Evolutionary conservation across 2,888 invertebrate genomes (phyloP).

Genomic region (Athripsodes cinereus): DNA sequence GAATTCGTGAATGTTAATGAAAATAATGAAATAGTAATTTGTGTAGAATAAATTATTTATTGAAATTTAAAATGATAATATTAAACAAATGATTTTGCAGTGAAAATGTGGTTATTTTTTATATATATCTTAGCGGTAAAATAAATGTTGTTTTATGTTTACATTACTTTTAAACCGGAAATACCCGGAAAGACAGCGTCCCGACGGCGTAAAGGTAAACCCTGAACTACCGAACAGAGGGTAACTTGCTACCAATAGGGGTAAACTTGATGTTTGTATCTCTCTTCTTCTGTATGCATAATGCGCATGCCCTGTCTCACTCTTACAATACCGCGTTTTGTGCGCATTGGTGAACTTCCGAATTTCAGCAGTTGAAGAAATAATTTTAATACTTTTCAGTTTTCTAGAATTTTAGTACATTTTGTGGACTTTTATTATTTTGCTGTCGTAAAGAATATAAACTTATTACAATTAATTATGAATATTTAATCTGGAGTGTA

Average conservation of each 20-base stretch:
- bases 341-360: conserved; percentile 13
- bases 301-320: conserved; percentile 17
- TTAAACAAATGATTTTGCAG: no score
- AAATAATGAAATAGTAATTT: no score
- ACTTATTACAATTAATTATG: no score
- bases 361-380: neutral
- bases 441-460: no score
- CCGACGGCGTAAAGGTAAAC: neutral
- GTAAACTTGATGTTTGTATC: conserved; percentile 1
- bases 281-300: conserved; percentile 9
- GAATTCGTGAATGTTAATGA: no score
- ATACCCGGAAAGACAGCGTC: neutral
- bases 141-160: neutral
- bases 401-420: no score
- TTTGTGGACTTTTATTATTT: no score
- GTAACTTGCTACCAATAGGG: neutral
- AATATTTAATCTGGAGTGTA: no score
- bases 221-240: neutral
- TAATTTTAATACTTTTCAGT: neutral
- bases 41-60: no score
- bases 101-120: no score
- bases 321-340: conserved; percentile 23
- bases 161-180: neutral
- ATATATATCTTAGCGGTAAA: no score
- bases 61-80: no score